Conservation (phyloP, 2,888 invertebrate species). For the Eristalis pertinax region DNA sequence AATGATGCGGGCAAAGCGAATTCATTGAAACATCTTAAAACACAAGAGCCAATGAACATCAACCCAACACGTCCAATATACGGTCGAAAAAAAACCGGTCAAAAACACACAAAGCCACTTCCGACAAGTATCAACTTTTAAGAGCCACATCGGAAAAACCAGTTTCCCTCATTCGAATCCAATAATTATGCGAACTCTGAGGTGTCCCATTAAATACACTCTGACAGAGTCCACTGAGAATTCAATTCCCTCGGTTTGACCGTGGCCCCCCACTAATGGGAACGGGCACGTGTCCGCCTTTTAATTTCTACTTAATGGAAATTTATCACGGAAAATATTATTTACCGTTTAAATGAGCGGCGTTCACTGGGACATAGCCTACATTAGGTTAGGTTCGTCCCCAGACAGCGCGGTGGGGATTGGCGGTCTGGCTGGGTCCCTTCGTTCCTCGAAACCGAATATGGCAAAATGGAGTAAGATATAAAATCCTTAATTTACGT, state of each 20-base stretch:
- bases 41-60: not conserved
- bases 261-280: not conserved
- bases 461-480: slow-evolving; percentile 24
- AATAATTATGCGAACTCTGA: slow-evolving; percentile 41
- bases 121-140: not conserved
- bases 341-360: slow-evolving; percentile 66
- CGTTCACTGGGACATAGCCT: slow-evolving; percentile 36
- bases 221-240: slow-evolving; percentile 15
- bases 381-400: slow-evolving; percentile 33
- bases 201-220: slow-evolving; percentile 26
- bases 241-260: slow-evolving; percentile 48
- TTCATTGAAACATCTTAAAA: too few species aligned
- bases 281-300: slow-evolving; percentile 45
- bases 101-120: not conserved
- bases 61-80: not conserved
- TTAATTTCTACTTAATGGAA: slow-evolving; percentile 69
- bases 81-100: not conserved
- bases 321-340: slow-evolving; percentile 69
- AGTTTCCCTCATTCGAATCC: not conserved
- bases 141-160: not conserved
- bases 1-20: too few species aligned
- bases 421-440: not conserved
- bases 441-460: slow-evolving; percentile 3
- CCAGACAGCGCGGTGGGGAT: not conserved
- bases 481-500: slow-evolving; percentile 68